A percentile compares a stretch with the other conserved stretches of the same genome.
Evolutionary conservation across 2,113 vertebrate genomes (phyloP).

Genomic region (Orthochromis indermauri): DNA sequence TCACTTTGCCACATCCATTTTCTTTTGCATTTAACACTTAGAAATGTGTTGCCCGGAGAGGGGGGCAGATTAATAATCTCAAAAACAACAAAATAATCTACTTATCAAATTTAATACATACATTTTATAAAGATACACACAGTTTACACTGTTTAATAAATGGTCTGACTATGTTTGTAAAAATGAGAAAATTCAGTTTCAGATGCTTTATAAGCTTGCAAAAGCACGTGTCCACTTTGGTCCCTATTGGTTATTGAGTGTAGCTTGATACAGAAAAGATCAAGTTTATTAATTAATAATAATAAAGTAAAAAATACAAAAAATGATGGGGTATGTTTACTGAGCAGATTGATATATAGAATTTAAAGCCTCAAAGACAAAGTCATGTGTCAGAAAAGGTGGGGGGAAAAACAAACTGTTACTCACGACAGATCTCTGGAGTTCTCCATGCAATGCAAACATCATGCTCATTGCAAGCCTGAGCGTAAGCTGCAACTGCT

Average conservation of each 20-base stretch:
- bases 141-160: background rate
- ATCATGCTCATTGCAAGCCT: conserved; percentile 72
- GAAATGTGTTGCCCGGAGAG: background rate
- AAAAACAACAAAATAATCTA: background rate
- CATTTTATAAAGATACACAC: background rate
- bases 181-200: background rate
- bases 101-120: background rate
- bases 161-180: background rate
- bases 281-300: background rate
- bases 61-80: background rate
- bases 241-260: background rate
- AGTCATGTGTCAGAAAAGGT: too few relatives aligned
- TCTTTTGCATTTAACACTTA: background rate
- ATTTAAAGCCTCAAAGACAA: background rate
- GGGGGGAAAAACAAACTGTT: background rate
- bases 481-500: conserved; percentile 75
- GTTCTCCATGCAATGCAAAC: conserved; percentile 76
- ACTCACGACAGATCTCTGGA: conserved; percentile 77
- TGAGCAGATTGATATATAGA: background rate
- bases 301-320: background rate
- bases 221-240: background rate
- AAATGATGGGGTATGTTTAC: background rate
- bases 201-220: background rate
- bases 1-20: background rate
- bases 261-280: background rate